These are phyloP conservation scores for Mythimna pallens DNA, from an alignment of 2,888 invertebrate genomes.

Conservation along the genomic window DNA sequence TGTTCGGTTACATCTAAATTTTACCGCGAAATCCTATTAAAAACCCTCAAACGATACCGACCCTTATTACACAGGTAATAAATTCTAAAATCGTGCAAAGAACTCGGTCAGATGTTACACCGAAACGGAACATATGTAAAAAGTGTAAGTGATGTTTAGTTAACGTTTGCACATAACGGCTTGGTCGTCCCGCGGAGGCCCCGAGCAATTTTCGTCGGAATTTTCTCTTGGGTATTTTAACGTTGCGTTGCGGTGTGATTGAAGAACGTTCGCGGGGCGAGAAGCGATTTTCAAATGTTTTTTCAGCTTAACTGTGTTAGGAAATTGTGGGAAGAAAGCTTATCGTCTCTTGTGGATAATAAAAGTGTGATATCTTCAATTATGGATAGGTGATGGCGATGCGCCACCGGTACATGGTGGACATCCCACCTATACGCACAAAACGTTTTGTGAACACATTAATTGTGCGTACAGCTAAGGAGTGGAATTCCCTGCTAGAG, in stretches of 20 bases:
- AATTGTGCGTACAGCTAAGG: no score
- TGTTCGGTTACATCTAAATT: constrained; percentile 54
- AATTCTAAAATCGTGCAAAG: constrained; percentile 44
- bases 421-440: no score
- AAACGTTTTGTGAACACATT: no score
- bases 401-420: no score
- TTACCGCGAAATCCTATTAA: constrained; percentile 48
- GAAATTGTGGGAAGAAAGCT: constrained; percentile 39
- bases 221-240: constrained; percentile 75
- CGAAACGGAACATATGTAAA: constrained; percentile 65
- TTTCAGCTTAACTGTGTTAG: constrained; percentile 32
- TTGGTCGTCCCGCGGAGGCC: constrained; percentile 60
- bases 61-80: constrained; percentile 20
- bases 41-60: constrained; percentile 30
- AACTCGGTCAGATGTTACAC: constrained; percentile 56
- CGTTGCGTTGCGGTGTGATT: constrained; percentile 64
- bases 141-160: constrained; percentile 68
- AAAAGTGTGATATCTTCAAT: constrained; percentile 23
- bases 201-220: constrained; percentile 76
- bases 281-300: constrained; percentile 50
- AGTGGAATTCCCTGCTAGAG: no score
- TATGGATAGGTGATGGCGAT: neutral
- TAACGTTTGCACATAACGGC: constrained; percentile 68
- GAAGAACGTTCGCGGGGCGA: constrained; percentile 40
- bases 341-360: constrained; percentile 31